These are phyloP conservation scores for Harlomillsia oculata DNA, from an alignment of 1,140 invertebrate genomes.

Conservation along the genomic window DNA sequence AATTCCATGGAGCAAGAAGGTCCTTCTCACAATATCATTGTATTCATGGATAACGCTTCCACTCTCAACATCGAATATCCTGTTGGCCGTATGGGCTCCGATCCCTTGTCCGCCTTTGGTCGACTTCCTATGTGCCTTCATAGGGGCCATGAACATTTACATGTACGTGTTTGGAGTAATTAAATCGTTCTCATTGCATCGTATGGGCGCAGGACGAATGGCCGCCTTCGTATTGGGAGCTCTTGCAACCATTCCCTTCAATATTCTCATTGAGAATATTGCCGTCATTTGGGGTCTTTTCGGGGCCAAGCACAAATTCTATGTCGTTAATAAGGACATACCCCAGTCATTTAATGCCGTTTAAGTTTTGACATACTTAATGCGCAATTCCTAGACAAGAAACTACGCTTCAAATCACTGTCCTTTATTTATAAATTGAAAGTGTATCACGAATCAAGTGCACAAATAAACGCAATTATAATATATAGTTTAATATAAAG, in stretches of 20 bases:
- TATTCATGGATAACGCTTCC: slow-evolving; percentile 95
- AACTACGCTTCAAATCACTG: no score
- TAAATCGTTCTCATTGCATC: slow-evolving; percentile 82
- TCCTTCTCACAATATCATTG: slow-evolving; percentile 76
- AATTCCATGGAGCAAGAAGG: slow-evolving; percentile 71
- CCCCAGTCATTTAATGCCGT: no score
- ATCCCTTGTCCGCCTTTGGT: slow-evolving; percentile 73
- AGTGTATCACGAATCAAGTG: no score
- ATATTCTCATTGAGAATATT: slow-evolving; percentile 85
- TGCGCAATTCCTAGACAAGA: no score
- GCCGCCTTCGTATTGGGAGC: slow-evolving; percentile 70
- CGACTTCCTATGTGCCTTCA: slow-evolving; percentile 78
- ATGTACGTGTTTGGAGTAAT: slow-evolving; percentile 94
- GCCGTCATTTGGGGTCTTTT: slow-evolving; percentile 86
- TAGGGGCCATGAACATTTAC: slow-evolving; percentile 82
- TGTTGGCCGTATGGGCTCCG: slow-evolving; percentile 72
- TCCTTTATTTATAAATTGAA: no score
- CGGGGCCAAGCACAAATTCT: slow-evolving; percentile 89
- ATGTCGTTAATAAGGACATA: slow-evolving; percentile 86
- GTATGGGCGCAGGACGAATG: slow-evolving; percentile 70
- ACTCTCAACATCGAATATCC: slow-evolving; percentile 75
- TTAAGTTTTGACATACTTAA: no score
- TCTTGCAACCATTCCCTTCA: slow-evolving; percentile 79
- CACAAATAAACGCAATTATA: no score
- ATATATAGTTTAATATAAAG: no score